A percentile compares a stretch with the other conserved stretches of the same genome.
Conservation (phyloP, 2,797 vertebrate genomes). For the Phaenicophaeus curvirostris region DNA sequence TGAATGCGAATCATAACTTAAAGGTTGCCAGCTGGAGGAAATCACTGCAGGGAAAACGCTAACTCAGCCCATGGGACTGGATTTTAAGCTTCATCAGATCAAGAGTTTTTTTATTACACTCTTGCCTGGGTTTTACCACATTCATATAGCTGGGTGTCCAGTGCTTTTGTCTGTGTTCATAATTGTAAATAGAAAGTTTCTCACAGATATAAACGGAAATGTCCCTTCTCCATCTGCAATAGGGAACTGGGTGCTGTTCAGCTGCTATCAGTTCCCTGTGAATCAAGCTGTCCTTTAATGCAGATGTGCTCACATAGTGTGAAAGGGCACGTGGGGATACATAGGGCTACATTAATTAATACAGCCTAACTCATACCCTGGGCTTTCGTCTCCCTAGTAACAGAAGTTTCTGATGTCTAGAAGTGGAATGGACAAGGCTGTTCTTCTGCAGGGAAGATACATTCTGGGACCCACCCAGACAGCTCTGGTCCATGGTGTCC, state of each 20-base stretch:
- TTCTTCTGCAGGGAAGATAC: not conserved
- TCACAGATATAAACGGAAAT: not conserved
- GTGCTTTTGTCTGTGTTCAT: not conserved
- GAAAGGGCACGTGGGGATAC: not conserved
- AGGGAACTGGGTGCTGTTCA: not conserved
- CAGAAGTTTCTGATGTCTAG: fast-evolving
- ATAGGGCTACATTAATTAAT: not conserved
- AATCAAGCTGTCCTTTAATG: not conserved
- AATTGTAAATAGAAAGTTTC: not conserved
- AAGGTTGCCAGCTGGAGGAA: not conserved
- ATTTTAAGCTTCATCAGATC: not conserved
- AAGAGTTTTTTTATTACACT: fast-evolving
- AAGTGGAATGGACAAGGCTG: fast-evolving
- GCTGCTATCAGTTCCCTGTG: not conserved
- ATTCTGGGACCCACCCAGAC: not conserved
- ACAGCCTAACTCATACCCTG: not conserved
- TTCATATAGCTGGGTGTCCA: not conserved
- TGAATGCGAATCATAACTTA: slow-evolving; percentile 4
- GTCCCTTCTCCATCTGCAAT: not conserved
- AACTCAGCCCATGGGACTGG: not conserved
- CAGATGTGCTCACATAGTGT: not conserved
- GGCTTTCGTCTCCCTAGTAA: not conserved
- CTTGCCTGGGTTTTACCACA: not conserved
- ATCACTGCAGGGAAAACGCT: not conserved
- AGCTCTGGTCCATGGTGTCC: not conserved